phyloP scores from a whole-genome alignment of 2,888 invertebrate genomes.

The Leptogaster cylindrica region DNA sequence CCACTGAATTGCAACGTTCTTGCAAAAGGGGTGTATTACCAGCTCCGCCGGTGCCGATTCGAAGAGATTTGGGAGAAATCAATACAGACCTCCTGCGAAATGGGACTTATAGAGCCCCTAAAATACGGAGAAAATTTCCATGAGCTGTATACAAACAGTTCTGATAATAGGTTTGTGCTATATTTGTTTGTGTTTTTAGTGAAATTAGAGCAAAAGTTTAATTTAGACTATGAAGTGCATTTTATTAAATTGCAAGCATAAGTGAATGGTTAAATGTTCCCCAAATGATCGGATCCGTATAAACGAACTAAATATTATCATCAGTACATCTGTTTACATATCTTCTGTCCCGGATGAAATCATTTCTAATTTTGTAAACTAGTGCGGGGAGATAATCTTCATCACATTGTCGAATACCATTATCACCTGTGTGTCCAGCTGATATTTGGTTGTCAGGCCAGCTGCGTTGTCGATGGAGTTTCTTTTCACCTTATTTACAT shows the following conservation, averaged over 20 bases:
- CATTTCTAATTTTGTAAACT: background rate
- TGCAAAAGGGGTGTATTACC: constrained; percentile 4
- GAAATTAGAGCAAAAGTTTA: too few relatives aligned
- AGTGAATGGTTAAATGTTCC: too few relatives aligned
- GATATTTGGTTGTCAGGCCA: background rate
- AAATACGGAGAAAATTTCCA: constrained; percentile 62
- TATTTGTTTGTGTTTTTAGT: too few relatives aligned
- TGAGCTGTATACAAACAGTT: constrained; percentile 59
- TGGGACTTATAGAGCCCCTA: constrained; percentile 60
- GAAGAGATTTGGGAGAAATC: constrained; percentile 10
- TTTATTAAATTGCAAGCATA: too few relatives aligned
- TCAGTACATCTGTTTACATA: background rate
- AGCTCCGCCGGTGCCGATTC: background rate
- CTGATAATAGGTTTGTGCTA: constrained; percentile 53
- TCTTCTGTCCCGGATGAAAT: background rate
- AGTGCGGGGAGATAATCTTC: background rate
- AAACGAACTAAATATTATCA: too few relatives aligned
- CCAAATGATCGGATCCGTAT: too few relatives aligned
- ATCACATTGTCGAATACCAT: background rate
- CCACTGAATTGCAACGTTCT: background rate
- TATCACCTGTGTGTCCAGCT: background rate
- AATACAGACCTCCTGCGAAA: constrained; percentile 29
- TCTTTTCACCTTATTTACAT: too few relatives aligned
- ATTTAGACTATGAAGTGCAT: too few relatives aligned
- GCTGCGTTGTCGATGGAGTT: too few relatives aligned